Percentiles rank a stretch among this genome's conserved stretches.
Evolutionary conservation across 2,888 invertebrate genomes (phyloP).

Genomic region (Pristionchus exspectatus): DNA sequence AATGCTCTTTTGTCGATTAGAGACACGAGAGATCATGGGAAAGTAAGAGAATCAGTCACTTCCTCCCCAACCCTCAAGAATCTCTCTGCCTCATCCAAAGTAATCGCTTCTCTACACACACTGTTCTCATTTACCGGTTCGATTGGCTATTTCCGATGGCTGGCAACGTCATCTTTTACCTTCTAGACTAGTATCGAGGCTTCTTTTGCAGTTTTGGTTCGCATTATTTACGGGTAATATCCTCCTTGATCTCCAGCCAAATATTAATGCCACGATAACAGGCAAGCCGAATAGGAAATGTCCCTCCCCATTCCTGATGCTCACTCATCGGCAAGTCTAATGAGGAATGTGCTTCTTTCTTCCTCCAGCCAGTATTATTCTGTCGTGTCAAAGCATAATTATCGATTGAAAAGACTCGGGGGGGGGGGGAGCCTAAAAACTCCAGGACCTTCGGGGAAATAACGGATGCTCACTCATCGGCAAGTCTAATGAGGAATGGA

Average conservation of each 20-base stretch:
- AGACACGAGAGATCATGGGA: not conserved
- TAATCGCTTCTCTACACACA: conserved; percentile 14
- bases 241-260: not conserved
- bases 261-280: not conserved
- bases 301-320: not conserved
- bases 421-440: too few relatives aligned
- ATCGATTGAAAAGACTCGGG: too few relatives aligned
- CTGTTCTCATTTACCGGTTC: conserved; percentile 7
- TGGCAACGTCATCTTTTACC: not conserved
- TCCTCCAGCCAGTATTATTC: too few relatives aligned
- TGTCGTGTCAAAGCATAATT: too few relatives aligned
- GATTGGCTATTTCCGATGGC: not conserved
- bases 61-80: not conserved
- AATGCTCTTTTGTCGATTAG: too few relatives aligned
- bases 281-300: not conserved
- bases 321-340: not conserved
- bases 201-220: too few relatives aligned
- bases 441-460: too few relatives aligned
- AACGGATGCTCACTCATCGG: not conserved
- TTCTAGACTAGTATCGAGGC: too few relatives aligned
- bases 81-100: not conserved
- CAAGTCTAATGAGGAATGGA: not conserved
- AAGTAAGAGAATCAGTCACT: too few relatives aligned
- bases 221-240: too few relatives aligned
- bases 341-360: not conserved